Conservation (phyloP, 2,797 vertebrate species). For the Hydrolagus colliei region DNA sequence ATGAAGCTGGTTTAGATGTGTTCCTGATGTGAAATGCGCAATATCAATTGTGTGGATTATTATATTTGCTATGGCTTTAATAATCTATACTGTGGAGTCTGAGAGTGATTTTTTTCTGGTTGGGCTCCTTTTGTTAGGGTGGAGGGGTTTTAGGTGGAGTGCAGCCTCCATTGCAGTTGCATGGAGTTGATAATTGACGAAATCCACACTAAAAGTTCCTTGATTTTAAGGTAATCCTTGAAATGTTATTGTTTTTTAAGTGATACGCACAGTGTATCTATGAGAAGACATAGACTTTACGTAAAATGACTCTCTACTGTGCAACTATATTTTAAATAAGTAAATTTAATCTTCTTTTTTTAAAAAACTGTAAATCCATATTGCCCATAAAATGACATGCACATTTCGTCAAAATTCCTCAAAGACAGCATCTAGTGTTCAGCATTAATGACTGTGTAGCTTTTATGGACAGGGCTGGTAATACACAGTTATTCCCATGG, state of each 20-base stretch:
- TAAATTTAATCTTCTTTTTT: not conserved
- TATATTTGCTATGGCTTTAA: too few relatives aligned
- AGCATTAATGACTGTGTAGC: slow-evolving; percentile 58
- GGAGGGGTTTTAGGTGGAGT: not conserved
- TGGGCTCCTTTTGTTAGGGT: not conserved
- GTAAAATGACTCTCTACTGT: too few relatives aligned
- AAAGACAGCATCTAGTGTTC: not conserved
- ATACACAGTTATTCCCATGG: slow-evolving; percentile 48
- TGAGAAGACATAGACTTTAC: not conserved
- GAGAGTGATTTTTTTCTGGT: too few relatives aligned
- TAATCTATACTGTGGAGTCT: too few relatives aligned
- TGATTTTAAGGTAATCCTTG: not conserved
- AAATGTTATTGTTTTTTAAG: not conserved
- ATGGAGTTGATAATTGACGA: not conserved
- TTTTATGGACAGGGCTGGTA: slow-evolving; percentile 40
- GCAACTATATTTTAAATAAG: not conserved
- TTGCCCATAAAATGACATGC: slow-evolving; percentile 8
- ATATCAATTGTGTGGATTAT: too few relatives aligned
- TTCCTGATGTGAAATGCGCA: too few relatives aligned
- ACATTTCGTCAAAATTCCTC: not conserved
- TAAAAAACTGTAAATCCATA: not conserved
- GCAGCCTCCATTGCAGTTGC: not conserved
- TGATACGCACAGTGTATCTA: not conserved
- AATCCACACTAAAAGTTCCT: not conserved
- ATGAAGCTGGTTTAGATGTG: too few relatives aligned